Conservation (phyloP, 2,797 vertebrate genomes). For the Sorex maritimensis region DNA sequence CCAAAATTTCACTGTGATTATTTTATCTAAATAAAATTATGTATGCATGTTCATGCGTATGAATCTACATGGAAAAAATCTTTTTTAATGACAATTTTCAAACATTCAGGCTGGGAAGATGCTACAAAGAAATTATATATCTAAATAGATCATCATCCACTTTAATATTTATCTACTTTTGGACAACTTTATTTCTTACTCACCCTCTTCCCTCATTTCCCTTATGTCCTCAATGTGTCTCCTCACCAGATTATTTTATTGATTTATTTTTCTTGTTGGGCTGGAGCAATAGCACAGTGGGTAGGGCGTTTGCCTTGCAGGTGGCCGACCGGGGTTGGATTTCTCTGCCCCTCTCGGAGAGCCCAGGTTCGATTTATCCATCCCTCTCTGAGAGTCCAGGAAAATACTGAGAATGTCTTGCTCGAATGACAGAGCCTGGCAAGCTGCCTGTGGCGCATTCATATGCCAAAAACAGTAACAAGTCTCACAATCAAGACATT, state of each 20-base stretch:
- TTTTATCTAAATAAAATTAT: neutral
- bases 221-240: neutral
- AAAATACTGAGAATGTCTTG: too few relatives aligned
- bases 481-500: too few relatives aligned
- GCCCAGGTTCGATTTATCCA: too few relatives aligned
- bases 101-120: neutral
- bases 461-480: too few relatives aligned
- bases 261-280: neutral
- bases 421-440: too few relatives aligned
- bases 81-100: slow-evolving; percentile 4
- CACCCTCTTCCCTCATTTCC: neutral
- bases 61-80: neutral
- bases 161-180: neutral
- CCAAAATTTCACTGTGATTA: neutral
- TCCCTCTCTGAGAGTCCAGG: too few relatives aligned
- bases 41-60: neutral
- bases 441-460: too few relatives aligned
- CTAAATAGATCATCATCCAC: neutral
- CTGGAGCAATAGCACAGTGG: too few relatives aligned
- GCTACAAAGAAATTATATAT: rapidly evolving
- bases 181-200: neutral
- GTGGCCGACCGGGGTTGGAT: too few relatives aligned
- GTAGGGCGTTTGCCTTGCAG: too few relatives aligned
- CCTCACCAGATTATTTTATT: neutral
- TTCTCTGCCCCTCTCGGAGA: too few relatives aligned